Evolutionary conservation across 2,888 invertebrate genomes (phyloP), one percentile per base, ranked within the genome.

Genomic region (Coronaproctus castanopsis): DNA sequence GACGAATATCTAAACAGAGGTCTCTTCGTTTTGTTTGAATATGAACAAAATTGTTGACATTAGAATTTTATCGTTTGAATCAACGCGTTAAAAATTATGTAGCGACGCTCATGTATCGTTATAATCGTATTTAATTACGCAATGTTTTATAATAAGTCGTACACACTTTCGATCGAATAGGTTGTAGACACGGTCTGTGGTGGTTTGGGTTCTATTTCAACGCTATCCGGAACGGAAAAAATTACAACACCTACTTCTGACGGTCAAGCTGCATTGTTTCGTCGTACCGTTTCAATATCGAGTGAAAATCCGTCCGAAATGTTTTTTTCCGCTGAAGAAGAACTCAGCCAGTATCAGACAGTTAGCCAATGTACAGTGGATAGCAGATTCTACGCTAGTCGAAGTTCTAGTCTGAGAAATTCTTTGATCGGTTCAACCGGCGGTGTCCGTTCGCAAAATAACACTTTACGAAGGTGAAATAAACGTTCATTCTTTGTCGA

Each of bases 271-370:
- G 53, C 58, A 2, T 21, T 65, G 71, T 83, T 82, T 0, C 87
- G 87, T 71, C 76, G 90, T 66, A 88, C 90, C 0, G 82, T 86
- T 68, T 90, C 89, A 0, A 81, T 90, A 70, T 87, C 87, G 1
- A 88, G 88, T 62, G 89, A 90, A 71, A 90, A 90, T 71, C 88
- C 87, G 67, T 88, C 88, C 0, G 92, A 92, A 72, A 84, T 86
- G 57, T 93, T 91, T 73, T 92, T 88, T 70, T 92, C 92, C 0
- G 92, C 92, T 0, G 91, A 92, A 68, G 92, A 93, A 72, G 92
- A 91, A 66, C 78, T 85, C 67, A 75, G 77, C 65, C 59, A 52
- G 23, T 55, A 59, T 53, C 24, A 55, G n/a, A 59, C 55, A 36
- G 55, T 55, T 14, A 24, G 55, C 3, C 55, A 63, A 21, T 63